Evolutionary conservation across 2,888 invertebrate species (phyloP).

Genomic region (Hirtodrosophila duncani): DNA sequence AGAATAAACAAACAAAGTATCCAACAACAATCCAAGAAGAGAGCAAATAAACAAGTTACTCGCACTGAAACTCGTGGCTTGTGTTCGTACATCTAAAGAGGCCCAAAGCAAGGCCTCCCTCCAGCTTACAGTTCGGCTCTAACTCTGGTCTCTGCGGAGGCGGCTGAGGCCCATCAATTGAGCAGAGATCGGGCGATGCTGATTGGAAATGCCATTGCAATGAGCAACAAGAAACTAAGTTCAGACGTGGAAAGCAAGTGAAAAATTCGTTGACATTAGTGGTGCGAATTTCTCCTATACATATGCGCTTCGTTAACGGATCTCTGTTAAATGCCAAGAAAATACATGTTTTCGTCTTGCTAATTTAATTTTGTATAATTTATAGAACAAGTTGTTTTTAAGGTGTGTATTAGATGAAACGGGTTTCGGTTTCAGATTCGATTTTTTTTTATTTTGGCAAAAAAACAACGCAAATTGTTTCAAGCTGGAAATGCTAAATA

Average conservation of each 20-base stretch:
- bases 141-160: conserved; percentile 14
- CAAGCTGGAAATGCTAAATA: conserved; percentile 51
- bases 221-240: conserved; percentile 25
- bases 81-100: background rate
- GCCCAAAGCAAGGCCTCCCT: background rate
- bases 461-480: conserved; percentile 49
- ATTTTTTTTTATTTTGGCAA: no score
- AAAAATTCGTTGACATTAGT: conserved; percentile 31
- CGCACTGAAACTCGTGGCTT: no score
- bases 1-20: conserved; percentile 3
- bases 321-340: conserved; percentile 43
- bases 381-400: conserved; percentile 60
- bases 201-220: conserved; percentile 49
- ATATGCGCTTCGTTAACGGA: conserved; percentile 23
- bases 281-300: background rate
- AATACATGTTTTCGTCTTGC: conserved; percentile 22
- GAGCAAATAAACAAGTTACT: no score
- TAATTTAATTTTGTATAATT: conserved; percentile 49
- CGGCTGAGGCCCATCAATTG: conserved; percentile 28
- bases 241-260: conserved; percentile 13
- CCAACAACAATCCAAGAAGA: conserved; percentile 1
- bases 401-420: conserved; percentile 53
- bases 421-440: conserved; percentile 48
- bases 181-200: conserved; percentile 19
- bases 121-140: background rate